Evolutionary conservation across 2,797 vertebrate genomes (phyloP).

Genomic region (Macrochelys suwanniensis): DNA sequence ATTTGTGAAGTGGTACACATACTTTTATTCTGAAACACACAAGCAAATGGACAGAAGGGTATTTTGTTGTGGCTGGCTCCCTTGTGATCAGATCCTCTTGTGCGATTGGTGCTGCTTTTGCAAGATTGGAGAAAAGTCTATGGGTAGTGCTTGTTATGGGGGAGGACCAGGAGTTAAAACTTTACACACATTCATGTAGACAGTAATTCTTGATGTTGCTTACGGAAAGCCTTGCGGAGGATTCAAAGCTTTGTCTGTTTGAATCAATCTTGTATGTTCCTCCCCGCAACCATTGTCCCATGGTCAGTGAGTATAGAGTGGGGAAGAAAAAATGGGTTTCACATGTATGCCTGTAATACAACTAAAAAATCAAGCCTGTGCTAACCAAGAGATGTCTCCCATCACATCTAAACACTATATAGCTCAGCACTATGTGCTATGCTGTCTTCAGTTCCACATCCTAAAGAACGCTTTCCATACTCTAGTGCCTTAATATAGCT

Average conservation of each 20-base stretch:
- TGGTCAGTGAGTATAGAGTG: not conserved
- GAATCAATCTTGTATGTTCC: not conserved
- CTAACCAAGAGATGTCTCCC: not conserved
- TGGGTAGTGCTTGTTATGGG: not conserved
- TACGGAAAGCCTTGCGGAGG: not conserved
- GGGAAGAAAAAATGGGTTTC: not conserved
- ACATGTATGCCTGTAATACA: not conserved
- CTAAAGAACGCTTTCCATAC: conserved; percentile 17
- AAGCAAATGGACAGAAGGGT: not conserved
- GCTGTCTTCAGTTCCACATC: not conserved
- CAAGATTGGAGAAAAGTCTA: conserved; percentile 1
- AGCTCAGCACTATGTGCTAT: not conserved
- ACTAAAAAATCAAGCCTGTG: not conserved
- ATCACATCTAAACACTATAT: not conserved
- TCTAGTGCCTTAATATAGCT: not conserved
- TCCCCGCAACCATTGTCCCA: not conserved
- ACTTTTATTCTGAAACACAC: not conserved
- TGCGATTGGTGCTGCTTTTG: conserved; percentile 11
- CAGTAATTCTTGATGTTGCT: not conserved
- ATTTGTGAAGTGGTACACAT: not conserved
- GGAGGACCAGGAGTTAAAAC: conserved; percentile 5
- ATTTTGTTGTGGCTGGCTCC: not conserved
- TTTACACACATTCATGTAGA: not conserved
- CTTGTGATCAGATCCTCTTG: conserved; percentile 9
- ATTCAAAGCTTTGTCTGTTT: not conserved